Evolutionary conservation across 2,113 vertebrate species (phyloP), one percentile per base, ranked within the genome.

Genomic region (Nothoprocta pentlandii): DNA sequence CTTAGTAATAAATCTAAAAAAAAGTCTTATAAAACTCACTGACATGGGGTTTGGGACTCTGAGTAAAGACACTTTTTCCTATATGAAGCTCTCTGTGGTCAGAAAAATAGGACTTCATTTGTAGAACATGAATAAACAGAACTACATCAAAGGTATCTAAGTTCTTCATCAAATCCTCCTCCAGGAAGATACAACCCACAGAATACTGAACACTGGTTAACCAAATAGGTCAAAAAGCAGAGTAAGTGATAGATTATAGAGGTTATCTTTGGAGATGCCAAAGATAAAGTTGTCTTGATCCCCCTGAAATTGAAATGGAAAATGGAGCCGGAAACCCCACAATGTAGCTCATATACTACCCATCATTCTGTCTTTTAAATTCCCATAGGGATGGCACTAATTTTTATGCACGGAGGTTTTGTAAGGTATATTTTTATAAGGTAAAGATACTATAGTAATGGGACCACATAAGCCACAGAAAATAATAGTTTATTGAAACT

Each of bases 141-240:
- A 64, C 21, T 9, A 3, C 56, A 92, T 83, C 62, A 58, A 87
- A 90, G 80, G 14, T 86, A 96, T 81, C 88, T 95, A 56, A 86
- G 64, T 39, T 42, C 36, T 84, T 74, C 51, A 94, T 80, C 83
- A 92, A 39, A 32, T 47, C 67, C 71, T 94, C 42, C 69, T 71
- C 5, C 5, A 90, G 80, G 70, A 2, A 93, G n/a, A 78, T 14
- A 83, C 46, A 94, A 75, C 73, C 86, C 91, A 92, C 96, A 89
- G 66, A 62, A 83, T 81, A 69, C 42, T 84, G 80, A 92, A 32
- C 36, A 76, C 84, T 89, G 84, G 84, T 96, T 95, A 95, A 96
- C 86, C 90, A 94, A 91, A 26, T 96, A 93, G 94, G 92, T 94
- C 80, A 92, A 79, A 96, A 95, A 92, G 62, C 77, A 92, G 64